Percentiles rank a stretch among this genome's conserved stretches.
phyloP scores from a whole-genome alignment of 2,888 invertebrate genomes.

The Hirtodrosophila trivittata region DNA sequence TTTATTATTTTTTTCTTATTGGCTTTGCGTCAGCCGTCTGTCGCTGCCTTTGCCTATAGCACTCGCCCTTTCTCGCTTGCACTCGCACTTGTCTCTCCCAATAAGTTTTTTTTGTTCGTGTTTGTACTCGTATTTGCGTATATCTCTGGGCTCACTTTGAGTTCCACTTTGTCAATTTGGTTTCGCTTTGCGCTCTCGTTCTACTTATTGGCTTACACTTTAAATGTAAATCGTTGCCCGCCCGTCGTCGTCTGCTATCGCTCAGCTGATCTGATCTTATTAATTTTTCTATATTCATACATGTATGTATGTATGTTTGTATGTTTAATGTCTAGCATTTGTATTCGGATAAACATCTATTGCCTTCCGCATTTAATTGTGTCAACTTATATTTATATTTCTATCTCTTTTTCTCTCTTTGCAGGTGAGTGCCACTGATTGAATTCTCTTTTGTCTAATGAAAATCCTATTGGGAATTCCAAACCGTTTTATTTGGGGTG shows the following conservation, averaged over 20 bases:
- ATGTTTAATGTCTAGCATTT: slow-evolving; percentile 20
- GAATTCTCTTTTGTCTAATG: slow-evolving; percentile 10
- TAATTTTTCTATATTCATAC: slow-evolving; percentile 39
- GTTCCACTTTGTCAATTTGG: slow-evolving; percentile 38
- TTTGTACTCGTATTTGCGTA: not conserved
- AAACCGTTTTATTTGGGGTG: slow-evolving; percentile 19
- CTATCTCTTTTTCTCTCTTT: slow-evolving; percentile 26
- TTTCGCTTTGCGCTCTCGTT: slow-evolving; percentile 39
- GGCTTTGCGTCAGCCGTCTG: slow-evolving; percentile 44
- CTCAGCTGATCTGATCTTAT: slow-evolving; percentile 47
- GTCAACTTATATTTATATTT: slow-evolving; percentile 34
- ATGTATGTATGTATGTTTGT: slow-evolving; percentile 9
- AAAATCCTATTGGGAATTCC: slow-evolving; percentile 12
- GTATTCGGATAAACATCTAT: slow-evolving; percentile 23
- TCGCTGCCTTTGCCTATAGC: slow-evolving; percentile 17
- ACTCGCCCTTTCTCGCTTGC: slow-evolving; percentile 14
- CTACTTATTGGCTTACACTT: slow-evolving; percentile 62
- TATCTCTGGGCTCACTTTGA: slow-evolving; percentile 27
- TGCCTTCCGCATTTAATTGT: slow-evolving; percentile 15
- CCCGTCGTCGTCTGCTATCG: slow-evolving; percentile 35
- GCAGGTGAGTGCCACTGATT: slow-evolving; percentile 59
- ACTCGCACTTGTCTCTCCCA: slow-evolving; percentile 1
- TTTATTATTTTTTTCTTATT: slow-evolving; percentile 32
- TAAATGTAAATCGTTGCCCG: slow-evolving; percentile 54
- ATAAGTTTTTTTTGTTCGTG: not conserved